Evolutionary conservation across 1,140 invertebrate species (phyloP).

Genomic region (Brachionus plicatilis): DNA sequence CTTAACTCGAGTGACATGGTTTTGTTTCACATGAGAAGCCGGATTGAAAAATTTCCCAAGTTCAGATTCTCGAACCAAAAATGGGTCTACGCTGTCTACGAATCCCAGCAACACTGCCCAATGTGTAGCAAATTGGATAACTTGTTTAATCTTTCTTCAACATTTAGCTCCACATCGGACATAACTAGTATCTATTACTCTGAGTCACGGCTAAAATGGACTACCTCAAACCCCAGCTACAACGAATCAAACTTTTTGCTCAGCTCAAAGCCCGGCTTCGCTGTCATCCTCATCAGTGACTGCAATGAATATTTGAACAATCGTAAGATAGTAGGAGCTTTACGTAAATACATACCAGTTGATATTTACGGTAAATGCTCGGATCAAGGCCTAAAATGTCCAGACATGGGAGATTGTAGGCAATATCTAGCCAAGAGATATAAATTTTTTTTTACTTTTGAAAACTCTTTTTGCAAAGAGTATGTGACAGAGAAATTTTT

Average conservation of each 20-base stretch:
- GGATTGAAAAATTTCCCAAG: conserved; percentile 15
- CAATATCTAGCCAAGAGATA: conserved; percentile 5
- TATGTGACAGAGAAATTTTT: conserved; percentile 41
- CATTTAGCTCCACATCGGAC: conserved; percentile 45
- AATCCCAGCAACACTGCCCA: conserved; percentile 35
- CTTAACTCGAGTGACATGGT: conserved; percentile 25
- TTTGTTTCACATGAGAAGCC: conserved; percentile 34
- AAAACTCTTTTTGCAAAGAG: conserved; percentile 21
- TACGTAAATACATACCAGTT: conserved; percentile 44
- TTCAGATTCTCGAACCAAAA: conserved; percentile 7
- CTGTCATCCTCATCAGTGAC: conserved; percentile 33
- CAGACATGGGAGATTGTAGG: neutral
- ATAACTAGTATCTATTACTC: conserved; percentile 38
- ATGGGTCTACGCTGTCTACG: conserved; percentile 21
- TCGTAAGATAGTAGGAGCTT: conserved; percentile 40
- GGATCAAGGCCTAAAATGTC: neutral
- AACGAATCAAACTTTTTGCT: neutral
- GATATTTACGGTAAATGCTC: conserved; percentile 51
- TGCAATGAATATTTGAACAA: conserved; percentile 42
- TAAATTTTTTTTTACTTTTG: conserved; percentile 23
- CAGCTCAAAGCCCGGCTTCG: neutral
- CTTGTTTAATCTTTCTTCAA: conserved; percentile 47
- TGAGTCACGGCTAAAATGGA: neutral
- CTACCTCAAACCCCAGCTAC: neutral
- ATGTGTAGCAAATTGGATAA: conserved; percentile 32